phyloP scores from a whole-genome alignment of 2,888 invertebrate genomes.

The Keiferia lycopersicella region DNA sequence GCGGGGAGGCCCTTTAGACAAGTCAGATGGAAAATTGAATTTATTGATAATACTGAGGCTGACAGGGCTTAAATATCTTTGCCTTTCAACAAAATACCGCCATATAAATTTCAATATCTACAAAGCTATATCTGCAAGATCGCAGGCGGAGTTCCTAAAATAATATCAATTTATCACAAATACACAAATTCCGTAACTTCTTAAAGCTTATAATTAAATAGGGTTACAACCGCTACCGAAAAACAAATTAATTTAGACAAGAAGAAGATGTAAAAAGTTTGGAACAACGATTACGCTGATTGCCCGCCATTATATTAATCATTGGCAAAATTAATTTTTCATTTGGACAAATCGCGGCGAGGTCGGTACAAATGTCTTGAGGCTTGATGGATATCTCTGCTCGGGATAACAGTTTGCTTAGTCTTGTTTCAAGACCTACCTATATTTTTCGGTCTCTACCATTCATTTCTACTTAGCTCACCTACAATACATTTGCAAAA shows the following conservation, averaged over 20 bases:
- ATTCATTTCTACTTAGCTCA: not conserved
- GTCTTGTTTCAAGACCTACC: constrained; percentile 10
- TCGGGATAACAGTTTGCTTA: constrained; percentile 54
- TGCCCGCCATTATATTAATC: constrained; percentile 78
- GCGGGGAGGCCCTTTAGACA: constrained; percentile 36
- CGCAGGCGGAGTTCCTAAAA: not conserved
- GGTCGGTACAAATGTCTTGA: constrained; percentile 70
- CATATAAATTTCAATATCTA: not conserved
- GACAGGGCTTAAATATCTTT: not conserved
- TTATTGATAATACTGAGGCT: not conserved
- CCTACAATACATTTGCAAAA: too few relatives aligned
- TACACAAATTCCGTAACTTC: constrained; percentile 13
- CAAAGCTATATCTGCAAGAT: not conserved
- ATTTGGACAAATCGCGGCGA: constrained; percentile 77
- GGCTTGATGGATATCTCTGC: constrained; percentile 67
- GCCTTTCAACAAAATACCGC: not conserved
- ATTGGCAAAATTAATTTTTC: constrained; percentile 80
- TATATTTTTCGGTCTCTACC: not conserved
- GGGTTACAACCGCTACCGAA: constrained; percentile 31
- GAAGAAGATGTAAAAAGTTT: constrained; percentile 80
- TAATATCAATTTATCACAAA: constrained; percentile 16
- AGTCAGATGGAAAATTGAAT: not conserved
- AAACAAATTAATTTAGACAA: constrained; percentile 78
- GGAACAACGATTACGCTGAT: constrained; percentile 79
- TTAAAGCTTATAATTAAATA: constrained; percentile 17